These are phyloP conservation scores for Frankliniella intonsa DNA, from an alignment of 2,888 invertebrate species.

Conservation along the genomic window DNA sequence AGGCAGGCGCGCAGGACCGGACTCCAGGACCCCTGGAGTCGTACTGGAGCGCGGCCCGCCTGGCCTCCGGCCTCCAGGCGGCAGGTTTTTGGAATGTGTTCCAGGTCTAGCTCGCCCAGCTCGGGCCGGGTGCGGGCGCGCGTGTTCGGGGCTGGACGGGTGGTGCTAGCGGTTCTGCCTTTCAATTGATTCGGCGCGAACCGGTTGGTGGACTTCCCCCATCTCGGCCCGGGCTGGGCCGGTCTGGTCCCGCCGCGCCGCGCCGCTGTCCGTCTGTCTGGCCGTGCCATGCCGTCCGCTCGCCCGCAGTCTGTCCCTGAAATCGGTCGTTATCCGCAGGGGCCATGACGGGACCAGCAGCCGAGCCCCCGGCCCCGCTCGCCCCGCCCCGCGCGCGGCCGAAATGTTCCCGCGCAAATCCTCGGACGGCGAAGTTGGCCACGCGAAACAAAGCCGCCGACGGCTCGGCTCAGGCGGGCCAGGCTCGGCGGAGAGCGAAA, in stretches of 20 bases:
- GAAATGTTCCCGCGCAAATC: slow-evolving; percentile 17
- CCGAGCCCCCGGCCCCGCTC: not conserved
- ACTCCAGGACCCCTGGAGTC: not conserved
- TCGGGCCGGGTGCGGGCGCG: too few relatives aligned
- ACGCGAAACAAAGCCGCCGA: not conserved
- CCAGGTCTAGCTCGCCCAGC: too few relatives aligned
- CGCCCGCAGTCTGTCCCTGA: not conserved
- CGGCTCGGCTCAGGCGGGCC: not conserved
- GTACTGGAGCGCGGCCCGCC: not conserved
- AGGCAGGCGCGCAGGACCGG: too few relatives aligned
- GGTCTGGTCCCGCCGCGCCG: not conserved
- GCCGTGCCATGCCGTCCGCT: not conserved
- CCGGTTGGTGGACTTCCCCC: slow-evolving; percentile 17
- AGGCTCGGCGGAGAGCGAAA: not conserved
- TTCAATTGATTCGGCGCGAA: not conserved
- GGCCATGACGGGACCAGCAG: not conserved
- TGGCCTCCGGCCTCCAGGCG: not conserved
- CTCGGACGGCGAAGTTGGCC: not conserved
- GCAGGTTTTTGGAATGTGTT: not conserved
- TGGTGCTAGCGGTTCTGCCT: too few relatives aligned
- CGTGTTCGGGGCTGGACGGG: too few relatives aligned
- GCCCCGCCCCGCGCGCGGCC: not conserved
- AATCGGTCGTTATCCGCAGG: slow-evolving; percentile 4
- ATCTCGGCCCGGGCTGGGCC: not conserved
- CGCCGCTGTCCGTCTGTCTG: not conserved